Conservation (phyloP, 2,888 invertebrate genomes). For the Melitaea athalia region DNA sequence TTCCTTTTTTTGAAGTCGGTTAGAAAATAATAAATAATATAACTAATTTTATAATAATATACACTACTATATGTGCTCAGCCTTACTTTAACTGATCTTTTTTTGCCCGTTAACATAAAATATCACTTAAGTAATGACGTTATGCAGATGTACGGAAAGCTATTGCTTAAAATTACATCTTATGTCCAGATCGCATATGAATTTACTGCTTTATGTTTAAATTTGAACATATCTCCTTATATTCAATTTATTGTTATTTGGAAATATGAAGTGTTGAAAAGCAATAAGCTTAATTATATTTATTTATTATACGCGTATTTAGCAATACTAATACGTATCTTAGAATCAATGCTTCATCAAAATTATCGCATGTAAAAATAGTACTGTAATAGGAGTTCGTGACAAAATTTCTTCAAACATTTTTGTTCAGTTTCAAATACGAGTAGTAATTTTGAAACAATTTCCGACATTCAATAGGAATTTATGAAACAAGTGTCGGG, state of each 20-base stretch:
- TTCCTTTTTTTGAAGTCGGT: too few species aligned
- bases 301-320: too few species aligned
- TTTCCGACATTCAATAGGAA: slow-evolving; percentile 36
- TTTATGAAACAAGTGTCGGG: slow-evolving; percentile 47
- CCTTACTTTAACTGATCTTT: slow-evolving; percentile 8
- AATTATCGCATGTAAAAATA: too few species aligned
- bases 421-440: background rate
- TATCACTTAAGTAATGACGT: slow-evolving; percentile 47
- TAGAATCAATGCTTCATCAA: too few species aligned
- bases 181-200: slow-evolving; percentile 26
- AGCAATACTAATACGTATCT: too few species aligned
- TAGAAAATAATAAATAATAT: too few species aligned
- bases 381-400: too few species aligned
- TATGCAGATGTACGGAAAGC: slow-evolving; percentile 48
- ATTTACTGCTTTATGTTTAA: background rate
- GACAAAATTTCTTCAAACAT: background rate
- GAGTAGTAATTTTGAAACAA: slow-evolving; percentile 35
- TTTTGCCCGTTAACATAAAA: slow-evolving; percentile 41
- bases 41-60: too few species aligned
- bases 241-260: background rate
- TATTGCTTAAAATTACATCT: slow-evolving; percentile 42
- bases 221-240: background rate
- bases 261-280: background rate
- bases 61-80: background rate
- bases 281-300: too few species aligned